Conservation (phyloP, 2,797 vertebrate species). For the Poeciliopsis paucimaculata region DNA sequence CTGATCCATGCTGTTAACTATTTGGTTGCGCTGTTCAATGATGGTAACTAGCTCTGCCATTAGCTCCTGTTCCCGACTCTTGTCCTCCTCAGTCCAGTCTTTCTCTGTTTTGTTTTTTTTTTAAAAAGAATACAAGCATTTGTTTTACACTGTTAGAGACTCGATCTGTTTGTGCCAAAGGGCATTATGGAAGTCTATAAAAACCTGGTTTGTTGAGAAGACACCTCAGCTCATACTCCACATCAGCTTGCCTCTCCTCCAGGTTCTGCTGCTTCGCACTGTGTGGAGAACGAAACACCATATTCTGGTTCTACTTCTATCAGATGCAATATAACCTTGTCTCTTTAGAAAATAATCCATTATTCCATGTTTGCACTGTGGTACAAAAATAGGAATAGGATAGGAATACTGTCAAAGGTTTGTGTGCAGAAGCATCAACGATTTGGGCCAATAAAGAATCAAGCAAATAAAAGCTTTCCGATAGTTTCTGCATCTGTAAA, state of each 20-base stretch:
- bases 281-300: conserved; percentile 5
- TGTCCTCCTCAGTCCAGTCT: conserved; percentile 95
- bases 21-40: conserved; percentile 96
- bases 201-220: conserved; percentile 98
- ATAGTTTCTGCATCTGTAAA: background rate
- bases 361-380: background rate
- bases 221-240: conserved; percentile 95
- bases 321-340: background rate
- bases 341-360: background rate
- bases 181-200: background rate
- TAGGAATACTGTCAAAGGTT: background rate
- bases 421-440: background rate
- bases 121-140: background rate
- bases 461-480: background rate
- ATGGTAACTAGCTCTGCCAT: conserved; percentile 95
- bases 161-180: background rate
- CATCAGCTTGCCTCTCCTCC: conserved; percentile 95
- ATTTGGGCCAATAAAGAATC: background rate
- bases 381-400: background rate
- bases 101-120: conserved; percentile 82
- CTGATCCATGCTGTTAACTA: conserved; percentile 95
- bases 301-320: background rate
- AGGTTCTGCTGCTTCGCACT: conserved; percentile 98
- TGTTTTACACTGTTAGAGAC: background rate
- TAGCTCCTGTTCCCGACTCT: conserved; percentile 90